Evolutionary conservation across 2,113 vertebrate species (phyloP).

Genomic region (Chrysochloris asiatica): DNA sequence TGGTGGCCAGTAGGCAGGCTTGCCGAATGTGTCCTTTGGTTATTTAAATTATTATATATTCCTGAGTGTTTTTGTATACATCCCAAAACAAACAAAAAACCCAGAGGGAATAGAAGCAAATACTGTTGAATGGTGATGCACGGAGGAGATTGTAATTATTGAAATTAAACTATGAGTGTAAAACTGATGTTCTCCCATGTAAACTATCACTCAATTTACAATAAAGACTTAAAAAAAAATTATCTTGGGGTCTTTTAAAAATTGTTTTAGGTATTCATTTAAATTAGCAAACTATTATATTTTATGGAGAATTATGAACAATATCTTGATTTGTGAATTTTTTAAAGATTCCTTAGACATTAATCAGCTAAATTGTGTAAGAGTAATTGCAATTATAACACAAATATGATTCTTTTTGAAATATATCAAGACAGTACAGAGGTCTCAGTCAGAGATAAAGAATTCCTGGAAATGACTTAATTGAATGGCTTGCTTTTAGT

Average conservation of each 20-base stretch:
- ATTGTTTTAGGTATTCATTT: background rate
- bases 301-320: background rate
- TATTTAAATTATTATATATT: no score
- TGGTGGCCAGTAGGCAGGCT: no score
- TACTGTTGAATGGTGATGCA: no score
- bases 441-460: background rate
- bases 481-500: background rate
- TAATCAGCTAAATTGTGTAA: background rate
- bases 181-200: no score
- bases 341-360: background rate
- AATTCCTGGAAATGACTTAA: background rate
- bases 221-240: no score
- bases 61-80: no score
- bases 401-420: background rate
- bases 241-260: background rate
- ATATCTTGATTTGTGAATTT: background rate
- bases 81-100: no score
- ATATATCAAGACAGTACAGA: background rate
- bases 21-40: no score
- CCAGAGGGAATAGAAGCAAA: no score
- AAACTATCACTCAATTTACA: no score
- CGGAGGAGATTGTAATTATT: no score
- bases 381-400: background rate
- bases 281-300: background rate
- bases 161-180: no score